phyloP scores from a whole-genome alignment of 2,888 invertebrate species.

The Drosophila pseudotakahashii region DNA sequence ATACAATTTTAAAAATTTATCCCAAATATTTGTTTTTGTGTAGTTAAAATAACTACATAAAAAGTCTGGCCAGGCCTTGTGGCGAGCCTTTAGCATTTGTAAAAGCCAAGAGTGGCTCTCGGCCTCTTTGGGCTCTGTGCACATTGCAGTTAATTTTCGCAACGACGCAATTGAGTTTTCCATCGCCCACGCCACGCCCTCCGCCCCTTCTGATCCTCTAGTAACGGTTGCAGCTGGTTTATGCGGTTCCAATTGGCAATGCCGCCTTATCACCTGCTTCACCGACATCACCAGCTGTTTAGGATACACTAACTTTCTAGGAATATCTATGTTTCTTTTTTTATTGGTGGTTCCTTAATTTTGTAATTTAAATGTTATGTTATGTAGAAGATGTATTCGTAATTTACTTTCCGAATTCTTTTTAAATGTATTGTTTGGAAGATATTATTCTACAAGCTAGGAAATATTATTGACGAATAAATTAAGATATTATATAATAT shows the following conservation, averaged over 20 bases:
- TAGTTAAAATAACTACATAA: neutral
- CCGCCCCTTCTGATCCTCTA: constrained; percentile 35
- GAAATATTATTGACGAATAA: too few relatives aligned
- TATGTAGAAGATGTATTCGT: too few relatives aligned
- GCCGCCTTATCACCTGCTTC: constrained; percentile 48
- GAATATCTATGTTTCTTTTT: too few relatives aligned
- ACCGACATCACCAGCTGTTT: constrained; percentile 42
- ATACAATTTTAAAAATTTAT: neutral
- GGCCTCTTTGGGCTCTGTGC: constrained; percentile 41
- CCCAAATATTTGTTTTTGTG: neutral
- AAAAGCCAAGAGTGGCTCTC: constrained; percentile 41
- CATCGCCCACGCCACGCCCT: constrained; percentile 47
- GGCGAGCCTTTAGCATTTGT: constrained; percentile 73
- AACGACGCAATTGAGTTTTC: constrained; percentile 74
- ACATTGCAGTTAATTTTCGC: constrained; percentile 74
- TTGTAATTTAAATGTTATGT: too few relatives aligned
- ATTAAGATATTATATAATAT: too few relatives aligned
- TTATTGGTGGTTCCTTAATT: too few relatives aligned
- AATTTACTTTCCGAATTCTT: too few relatives aligned
- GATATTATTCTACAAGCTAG: too few relatives aligned
- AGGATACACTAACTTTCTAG: constrained; percentile 16
- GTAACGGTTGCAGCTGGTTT: constrained; percentile 65
- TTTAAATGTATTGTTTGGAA: too few relatives aligned
- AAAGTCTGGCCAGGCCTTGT: constrained; percentile 38
- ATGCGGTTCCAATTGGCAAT: constrained; percentile 29